Percentiles rank a stretch among this genome's conserved stretches.
phyloP scores from a whole-genome alignment of 2,113 vertebrate genomes.

The Alligator mississippiensis region DNA sequence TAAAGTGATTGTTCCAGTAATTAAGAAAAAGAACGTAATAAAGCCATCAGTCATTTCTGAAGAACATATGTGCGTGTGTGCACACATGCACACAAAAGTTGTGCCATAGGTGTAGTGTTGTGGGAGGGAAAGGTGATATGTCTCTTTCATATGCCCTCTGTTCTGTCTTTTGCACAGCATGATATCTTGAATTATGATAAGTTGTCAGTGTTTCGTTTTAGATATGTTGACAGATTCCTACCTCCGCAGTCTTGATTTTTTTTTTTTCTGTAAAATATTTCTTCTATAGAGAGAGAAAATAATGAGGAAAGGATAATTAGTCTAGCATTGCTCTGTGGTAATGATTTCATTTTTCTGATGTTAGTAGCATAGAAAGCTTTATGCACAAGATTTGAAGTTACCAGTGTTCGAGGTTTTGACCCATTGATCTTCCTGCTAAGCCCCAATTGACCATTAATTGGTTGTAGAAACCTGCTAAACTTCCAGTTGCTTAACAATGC shows the following conservation, averaged over 20 bases:
- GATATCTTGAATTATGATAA: background rate
- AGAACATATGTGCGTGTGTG: background rate
- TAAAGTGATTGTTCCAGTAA: background rate
- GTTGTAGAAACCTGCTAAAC: slow-evolving; percentile 64
- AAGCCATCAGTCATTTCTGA: background rate
- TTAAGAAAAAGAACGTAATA: background rate
- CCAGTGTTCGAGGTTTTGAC: slow-evolving; percentile 50
- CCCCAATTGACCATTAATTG: slow-evolving; percentile 55
- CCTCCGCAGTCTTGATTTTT: background rate
- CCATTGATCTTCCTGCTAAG: slow-evolving; percentile 39
- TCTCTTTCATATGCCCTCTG: accelerated
- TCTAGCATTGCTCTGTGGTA: accelerated
- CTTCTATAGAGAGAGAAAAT: background rate
- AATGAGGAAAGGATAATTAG: background rate
- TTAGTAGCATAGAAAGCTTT: background rate
- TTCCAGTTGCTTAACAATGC: slow-evolving; percentile 71
- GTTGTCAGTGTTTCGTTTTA: background rate
- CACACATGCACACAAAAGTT: background rate
- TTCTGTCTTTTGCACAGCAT: background rate
- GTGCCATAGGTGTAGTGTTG: background rate
- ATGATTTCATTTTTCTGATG: background rate
- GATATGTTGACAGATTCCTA: background rate
- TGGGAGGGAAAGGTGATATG: background rate
- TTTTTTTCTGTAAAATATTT: background rate
- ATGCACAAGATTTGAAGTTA: slow-evolving; percentile 23